phyloP scores from a whole-genome alignment of 2,113 vertebrate species.

The Rostratula benghalensis region DNA sequence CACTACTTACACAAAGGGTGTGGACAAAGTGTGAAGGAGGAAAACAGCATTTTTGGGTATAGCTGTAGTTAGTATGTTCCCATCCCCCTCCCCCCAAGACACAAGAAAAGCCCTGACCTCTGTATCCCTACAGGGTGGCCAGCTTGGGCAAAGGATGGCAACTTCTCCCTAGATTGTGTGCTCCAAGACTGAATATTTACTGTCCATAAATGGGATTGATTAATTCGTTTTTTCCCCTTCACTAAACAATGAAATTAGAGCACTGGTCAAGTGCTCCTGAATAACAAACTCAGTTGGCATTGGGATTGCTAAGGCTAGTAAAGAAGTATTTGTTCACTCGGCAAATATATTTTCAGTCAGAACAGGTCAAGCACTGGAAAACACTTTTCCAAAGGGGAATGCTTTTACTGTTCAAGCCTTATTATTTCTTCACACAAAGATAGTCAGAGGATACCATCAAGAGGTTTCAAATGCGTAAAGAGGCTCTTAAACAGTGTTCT shows the following conservation, averaged over 20 bases:
- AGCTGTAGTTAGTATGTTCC: neutral
- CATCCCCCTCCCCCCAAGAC: neutral
- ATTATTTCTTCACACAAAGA: slow-evolving; percentile 40
- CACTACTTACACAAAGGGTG: neutral
- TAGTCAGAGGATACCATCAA: neutral
- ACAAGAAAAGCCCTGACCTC: neutral
- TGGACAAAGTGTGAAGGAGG: neutral
- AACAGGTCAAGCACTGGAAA: slow-evolving; percentile 35
- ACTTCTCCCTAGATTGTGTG: neutral
- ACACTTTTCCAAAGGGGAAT: slow-evolving; percentile 18
- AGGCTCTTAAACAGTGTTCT: neutral
- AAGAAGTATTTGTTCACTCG: neutral
- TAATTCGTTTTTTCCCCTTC: neutral
- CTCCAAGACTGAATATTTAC: neutral
- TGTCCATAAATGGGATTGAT: neutral
- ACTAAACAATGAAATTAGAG: neutral
- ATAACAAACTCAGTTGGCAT: neutral
- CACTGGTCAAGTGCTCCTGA: neutral
- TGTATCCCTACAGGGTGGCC: neutral
- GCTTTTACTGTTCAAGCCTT: slow-evolving; percentile 44
- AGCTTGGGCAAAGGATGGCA: neutral
- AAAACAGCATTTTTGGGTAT: neutral
- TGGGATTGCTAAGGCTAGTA: neutral
- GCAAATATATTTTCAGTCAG: neutral
- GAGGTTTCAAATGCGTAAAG: neutral